phyloP scores from a whole-genome alignment of 2,888 invertebrate species.

The Diplolepis rosae region DNA sequence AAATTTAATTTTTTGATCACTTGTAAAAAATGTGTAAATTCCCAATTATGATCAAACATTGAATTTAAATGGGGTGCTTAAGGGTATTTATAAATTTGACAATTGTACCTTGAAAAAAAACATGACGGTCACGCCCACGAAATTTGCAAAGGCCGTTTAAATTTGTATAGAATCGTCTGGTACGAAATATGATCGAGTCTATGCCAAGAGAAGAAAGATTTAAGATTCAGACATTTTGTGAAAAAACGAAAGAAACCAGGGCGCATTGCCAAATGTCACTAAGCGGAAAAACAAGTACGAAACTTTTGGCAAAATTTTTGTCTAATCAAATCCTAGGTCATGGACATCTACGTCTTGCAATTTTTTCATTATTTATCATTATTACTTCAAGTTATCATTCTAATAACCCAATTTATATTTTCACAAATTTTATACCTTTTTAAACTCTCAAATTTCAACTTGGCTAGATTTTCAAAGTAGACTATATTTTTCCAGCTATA shows the following conservation, averaged over 20 bases:
- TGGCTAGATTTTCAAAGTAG: too few relatives aligned
- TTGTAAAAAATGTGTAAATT: too few relatives aligned
- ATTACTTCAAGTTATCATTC: background rate
- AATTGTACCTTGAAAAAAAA: background rate
- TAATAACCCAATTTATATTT: background rate
- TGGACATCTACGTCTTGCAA: background rate
- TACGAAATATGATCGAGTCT: conserved; percentile 44
- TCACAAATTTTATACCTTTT: background rate
- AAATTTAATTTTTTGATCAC: too few relatives aligned
- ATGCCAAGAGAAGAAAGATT: conserved; percentile 48
- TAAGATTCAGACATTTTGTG: conserved; percentile 36
- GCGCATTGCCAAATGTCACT: conserved; percentile 45
- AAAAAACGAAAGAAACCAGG: conserved; percentile 32
- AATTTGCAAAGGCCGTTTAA: conserved; percentile 50
- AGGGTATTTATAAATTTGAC: background rate
- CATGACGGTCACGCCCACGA: conserved; percentile 39
- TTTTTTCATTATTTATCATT: background rate
- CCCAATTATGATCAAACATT: too few relatives aligned
- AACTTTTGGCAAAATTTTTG: background rate
- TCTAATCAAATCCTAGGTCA: conserved; percentile 17
- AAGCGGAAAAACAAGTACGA: conserved; percentile 11
- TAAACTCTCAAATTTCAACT: background rate
- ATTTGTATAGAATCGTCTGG: conserved; percentile 45
- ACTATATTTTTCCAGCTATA: too few relatives aligned
- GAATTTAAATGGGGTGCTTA: too few relatives aligned